Conservation (phyloP, 2,797 vertebrate genomes). For the Micropoecilia bifurca region DNA sequence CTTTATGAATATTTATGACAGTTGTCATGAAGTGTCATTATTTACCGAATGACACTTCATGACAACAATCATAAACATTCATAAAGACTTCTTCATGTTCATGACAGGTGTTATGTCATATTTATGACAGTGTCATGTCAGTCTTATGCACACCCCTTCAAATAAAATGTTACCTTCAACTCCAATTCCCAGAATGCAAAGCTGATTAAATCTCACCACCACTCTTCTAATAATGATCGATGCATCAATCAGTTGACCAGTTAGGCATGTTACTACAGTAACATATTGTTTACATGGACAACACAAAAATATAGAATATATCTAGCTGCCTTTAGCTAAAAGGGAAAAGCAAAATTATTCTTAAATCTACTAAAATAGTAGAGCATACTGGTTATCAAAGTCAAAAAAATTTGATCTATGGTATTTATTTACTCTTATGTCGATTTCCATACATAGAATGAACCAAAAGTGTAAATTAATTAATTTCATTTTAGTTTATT, state of each 20-base stretch:
- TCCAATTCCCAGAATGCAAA: not conserved
- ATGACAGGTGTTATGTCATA: no score
- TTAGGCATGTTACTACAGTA: not conserved
- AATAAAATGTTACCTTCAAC: not conserved
- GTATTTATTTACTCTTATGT: not conserved
- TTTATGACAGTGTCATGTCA: no score
- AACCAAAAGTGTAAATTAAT: not conserved
- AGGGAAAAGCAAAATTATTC: not conserved
- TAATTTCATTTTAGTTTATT: not conserved
- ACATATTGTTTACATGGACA: not conserved
- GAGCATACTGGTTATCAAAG: not conserved
- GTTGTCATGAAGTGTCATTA: no score
- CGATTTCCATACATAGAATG: not conserved
- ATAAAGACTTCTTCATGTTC: no score
- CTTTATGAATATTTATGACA: no score
- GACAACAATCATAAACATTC: no score
- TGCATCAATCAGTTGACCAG: not conserved
- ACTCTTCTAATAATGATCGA: not conserved
- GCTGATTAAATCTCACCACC: not conserved
- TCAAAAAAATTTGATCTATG: not conserved
- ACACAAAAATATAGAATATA: not conserved
- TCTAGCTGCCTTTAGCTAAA: not conserved
- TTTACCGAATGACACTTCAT: no score
- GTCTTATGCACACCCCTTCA: no score
- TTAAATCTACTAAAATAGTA: not conserved